Evolutionary conservation across 2,797 vertebrate species (phyloP).

Genomic region (Yasuhikotakia modesta): DNA sequence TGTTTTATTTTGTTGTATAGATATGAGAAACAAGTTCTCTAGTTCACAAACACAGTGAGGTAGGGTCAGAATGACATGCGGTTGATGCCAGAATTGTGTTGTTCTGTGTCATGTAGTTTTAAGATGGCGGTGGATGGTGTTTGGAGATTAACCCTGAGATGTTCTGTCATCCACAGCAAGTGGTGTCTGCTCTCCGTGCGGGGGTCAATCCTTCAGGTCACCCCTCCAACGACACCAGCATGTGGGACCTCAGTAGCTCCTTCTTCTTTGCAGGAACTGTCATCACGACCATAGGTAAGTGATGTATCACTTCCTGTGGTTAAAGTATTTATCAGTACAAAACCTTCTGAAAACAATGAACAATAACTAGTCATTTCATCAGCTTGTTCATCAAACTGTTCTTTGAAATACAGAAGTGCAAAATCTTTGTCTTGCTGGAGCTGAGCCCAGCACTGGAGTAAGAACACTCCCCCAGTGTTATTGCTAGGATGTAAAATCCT

Average conservation of each 20-base stretch:
- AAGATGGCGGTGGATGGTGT: background rate
- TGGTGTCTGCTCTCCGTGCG: constrained; percentile 91
- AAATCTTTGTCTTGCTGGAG: constrained; percentile 25
- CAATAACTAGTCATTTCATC: background rate
- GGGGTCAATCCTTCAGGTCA: constrained; percentile 92
- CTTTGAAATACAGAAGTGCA: background rate
- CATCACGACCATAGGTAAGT: constrained; percentile 96
- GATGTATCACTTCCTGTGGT: background rate
- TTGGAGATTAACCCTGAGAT: background rate
- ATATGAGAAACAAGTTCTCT: no score
- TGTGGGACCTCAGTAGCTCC: constrained; percentile 96
- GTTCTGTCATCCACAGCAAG: constrained; percentile 79
- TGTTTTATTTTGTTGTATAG: no score
- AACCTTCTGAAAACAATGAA: background rate
- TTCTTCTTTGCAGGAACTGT: constrained; percentile 98
- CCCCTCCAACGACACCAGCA: constrained; percentile 88
- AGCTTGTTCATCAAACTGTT: constrained; percentile 16
- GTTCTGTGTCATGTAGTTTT: background rate
- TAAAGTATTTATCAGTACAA: background rate
- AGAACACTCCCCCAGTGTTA: background rate
- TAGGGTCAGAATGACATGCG: background rate
- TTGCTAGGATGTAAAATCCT: constrained; percentile 1
- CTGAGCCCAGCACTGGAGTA: background rate
- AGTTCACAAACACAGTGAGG: no score
- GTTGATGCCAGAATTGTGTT: background rate